Evolutionary conservation across 1,140 invertebrate species (phyloP).

Genomic region (Pteromalus puparum): DNA sequence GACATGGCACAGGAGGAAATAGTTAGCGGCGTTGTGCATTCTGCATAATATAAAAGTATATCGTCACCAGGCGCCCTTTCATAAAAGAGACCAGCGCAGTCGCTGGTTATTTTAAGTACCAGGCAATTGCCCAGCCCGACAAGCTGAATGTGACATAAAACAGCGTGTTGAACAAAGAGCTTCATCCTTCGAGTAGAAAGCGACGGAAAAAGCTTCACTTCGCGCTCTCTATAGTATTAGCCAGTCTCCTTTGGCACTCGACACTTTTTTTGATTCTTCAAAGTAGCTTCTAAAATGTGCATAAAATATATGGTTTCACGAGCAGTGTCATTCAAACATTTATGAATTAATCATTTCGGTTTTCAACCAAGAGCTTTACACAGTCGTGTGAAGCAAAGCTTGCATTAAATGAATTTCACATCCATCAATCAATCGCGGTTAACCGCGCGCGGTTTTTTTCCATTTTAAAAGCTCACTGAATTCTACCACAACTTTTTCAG

Average conservation of each 20-base stretch:
- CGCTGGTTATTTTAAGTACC: constrained; percentile 27
- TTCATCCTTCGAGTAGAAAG: constrained; percentile 3
- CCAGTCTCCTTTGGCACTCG: background rate
- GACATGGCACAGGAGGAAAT: background rate
- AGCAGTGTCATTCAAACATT: no score
- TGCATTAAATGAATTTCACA: background rate
- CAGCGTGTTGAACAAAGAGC: constrained; percentile 23
- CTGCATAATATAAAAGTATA: constrained; percentile 23
- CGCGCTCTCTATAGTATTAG: background rate
- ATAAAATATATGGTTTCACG: background rate
- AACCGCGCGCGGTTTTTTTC: background rate
- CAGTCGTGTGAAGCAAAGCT: background rate
- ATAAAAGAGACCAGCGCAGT: background rate
- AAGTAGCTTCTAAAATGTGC: background rate
- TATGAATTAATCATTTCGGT: no score
- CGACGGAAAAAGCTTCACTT: background rate
- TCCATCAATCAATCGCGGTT: constrained; percentile 8
- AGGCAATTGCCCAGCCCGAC: background rate
- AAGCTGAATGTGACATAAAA: background rate
- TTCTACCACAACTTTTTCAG: background rate
- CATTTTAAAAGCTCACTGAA: background rate
- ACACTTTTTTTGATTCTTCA: background rate
- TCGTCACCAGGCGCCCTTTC: background rate
- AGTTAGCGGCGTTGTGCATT: background rate
- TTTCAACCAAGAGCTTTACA: background rate